phyloP scores from a whole-genome alignment of 2,888 invertebrate genomes.

The Microdon myrmicae region DNA sequence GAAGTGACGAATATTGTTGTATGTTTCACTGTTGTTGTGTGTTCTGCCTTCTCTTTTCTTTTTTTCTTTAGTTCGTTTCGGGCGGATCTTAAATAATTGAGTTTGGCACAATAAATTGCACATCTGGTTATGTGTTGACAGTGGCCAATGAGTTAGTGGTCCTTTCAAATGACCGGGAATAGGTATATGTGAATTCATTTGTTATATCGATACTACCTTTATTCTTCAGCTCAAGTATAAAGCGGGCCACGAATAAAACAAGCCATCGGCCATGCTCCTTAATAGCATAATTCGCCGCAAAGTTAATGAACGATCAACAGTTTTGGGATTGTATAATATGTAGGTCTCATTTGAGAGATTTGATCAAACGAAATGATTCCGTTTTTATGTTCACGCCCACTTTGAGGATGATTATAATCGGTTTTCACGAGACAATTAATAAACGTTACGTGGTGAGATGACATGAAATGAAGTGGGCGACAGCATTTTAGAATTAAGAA shows the following conservation, averaged over 20 bases:
- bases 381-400: conserved; percentile 21
- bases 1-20: conserved; percentile 5
- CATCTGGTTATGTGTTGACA: conserved; percentile 62
- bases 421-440: no score
- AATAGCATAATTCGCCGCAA: conserved; percentile 40
- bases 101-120: conserved; percentile 68
- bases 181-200: conserved; percentile 48
- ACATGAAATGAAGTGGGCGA: no score
- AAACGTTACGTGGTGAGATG: no score
- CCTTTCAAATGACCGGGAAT: conserved; percentile 29
- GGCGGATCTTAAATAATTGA: conserved; percentile 62
- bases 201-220: conserved; percentile 37
- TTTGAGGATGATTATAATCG: no score
- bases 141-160: conserved; percentile 49
- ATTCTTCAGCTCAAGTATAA: neutral
- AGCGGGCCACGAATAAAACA: conserved; percentile 32
- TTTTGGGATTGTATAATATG: conserved; percentile 21
- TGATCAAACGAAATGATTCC: conserved; percentile 24
- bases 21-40: no score
- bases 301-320: conserved; percentile 24
- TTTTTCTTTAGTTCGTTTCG: conserved; percentile 37
- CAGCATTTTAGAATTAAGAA: no score
- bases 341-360: conserved; percentile 32
- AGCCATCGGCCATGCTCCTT: conserved; percentile 42
- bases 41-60: conserved; percentile 8